These are phyloP conservation scores for Volucella inflata DNA, from an alignment of 2,888 invertebrate genomes.

Conservation along the genomic window DNA sequence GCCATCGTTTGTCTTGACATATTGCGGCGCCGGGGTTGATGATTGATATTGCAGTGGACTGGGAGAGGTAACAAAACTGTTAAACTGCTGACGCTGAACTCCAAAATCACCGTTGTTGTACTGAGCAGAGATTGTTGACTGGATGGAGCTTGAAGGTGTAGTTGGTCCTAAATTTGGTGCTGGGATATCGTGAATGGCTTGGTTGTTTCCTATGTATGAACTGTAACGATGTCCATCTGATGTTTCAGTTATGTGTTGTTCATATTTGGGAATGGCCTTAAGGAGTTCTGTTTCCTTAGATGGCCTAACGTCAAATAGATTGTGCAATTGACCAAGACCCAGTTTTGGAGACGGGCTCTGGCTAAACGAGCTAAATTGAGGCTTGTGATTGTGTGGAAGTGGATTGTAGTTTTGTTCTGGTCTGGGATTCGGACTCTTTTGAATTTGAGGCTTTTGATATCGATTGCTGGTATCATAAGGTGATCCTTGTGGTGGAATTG, in stretches of 20 bases:
- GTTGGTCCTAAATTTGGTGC: conserved; percentile 81
- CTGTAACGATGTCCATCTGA: conserved; percentile 79
- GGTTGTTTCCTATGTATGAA: conserved; percentile 77
- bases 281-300: conserved; percentile 88
- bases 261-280: conserved; percentile 90
- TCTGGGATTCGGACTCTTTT: conserved; percentile 36
- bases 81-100: conserved; percentile 77
- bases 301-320: conserved; percentile 83
- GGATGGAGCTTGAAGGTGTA: conserved; percentile 56
- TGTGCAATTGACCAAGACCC: conserved; percentile 83
- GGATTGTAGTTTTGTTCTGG: conserved; percentile 56
- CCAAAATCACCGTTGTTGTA: conserved; percentile 74
- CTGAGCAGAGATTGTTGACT: conserved; percentile 74
- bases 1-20: conserved; percentile 81
- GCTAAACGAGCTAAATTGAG: conserved; percentile 61
- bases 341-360: conserved; percentile 80
- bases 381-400: conserved; percentile 61
- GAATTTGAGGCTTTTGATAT: conserved; percentile 76
- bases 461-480: conserved; percentile 76
- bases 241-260: conserved; percentile 89
- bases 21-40: conserved; percentile 79
- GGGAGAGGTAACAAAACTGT: conserved; percentile 78
- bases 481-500: conserved; percentile 72
- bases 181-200: conserved; percentile 83
- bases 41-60: conserved; percentile 67